phyloP scores from a whole-genome alignment of 2,888 invertebrate species.

The Pterobdella sp. region DNA sequence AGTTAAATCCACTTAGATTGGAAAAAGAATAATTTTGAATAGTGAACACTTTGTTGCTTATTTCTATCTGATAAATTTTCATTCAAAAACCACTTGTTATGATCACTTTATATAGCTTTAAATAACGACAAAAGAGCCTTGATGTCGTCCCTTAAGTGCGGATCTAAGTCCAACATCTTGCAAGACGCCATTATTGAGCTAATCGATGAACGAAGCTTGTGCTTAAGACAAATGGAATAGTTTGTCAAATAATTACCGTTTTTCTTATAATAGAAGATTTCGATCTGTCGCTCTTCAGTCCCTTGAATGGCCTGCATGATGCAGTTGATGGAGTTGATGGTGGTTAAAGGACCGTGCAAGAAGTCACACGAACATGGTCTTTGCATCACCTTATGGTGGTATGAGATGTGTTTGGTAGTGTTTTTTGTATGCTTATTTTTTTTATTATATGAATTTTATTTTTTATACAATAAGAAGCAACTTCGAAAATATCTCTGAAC shows the following conservation, averaged over 20 bases:
- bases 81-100: too few relatives aligned
- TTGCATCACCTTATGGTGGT: slow-evolving; percentile 59
- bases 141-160: too few relatives aligned
- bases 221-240: not conserved
- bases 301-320: slow-evolving; percentile 65
- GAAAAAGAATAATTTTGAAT: too few relatives aligned
- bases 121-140: too few relatives aligned
- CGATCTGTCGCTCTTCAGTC: slow-evolving; percentile 69
- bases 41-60: too few relatives aligned
- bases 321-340: slow-evolving; percentile 54
- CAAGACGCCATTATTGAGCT: too few relatives aligned
- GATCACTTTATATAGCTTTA: too few relatives aligned
- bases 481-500: slow-evolving; percentile 54
- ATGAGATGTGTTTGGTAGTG: not conserved
- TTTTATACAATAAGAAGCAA: not conserved
- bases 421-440: not conserved
- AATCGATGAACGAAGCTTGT: not conserved
- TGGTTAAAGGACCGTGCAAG: slow-evolving; percentile 64
- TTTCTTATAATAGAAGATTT: slow-evolving; percentile 71
- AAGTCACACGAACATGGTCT: slow-evolving; percentile 69
- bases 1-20: too few relatives aligned
- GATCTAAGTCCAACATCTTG: too few relatives aligned
- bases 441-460: not conserved
- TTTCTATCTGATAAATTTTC: too few relatives aligned
- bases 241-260: slow-evolving; percentile 60